Percentiles rank a stretch among this genome's conserved stretches.
Conservation (phyloP, 2,888 invertebrate species). For the Xestia rhomboidea region DNA sequence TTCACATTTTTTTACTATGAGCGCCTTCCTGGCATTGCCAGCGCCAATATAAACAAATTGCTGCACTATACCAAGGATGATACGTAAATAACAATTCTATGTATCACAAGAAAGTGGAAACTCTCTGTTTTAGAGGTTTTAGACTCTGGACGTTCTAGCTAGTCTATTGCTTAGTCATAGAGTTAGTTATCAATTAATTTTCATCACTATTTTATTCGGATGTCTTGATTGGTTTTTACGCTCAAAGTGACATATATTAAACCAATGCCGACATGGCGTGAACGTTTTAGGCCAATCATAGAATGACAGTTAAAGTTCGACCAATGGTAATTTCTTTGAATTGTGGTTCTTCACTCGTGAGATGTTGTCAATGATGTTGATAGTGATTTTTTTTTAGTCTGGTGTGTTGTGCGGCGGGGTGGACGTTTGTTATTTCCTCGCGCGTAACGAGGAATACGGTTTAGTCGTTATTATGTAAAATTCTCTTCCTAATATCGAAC, state of each 20-base stretch:
- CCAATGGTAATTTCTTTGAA: constrained; percentile 26
- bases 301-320: background rate
- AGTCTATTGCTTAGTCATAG: background rate
- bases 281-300: background rate
- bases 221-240: background rate
- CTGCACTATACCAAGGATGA: background rate
- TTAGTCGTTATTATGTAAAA: constrained; percentile 83
- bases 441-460: constrained; percentile 69
- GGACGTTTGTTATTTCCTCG: constrained; percentile 69
- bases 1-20: background rate
- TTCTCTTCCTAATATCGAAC: constrained; percentile 63
- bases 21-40: background rate
- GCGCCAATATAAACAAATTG: background rate
- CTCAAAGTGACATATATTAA: background rate
- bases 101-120: background rate
- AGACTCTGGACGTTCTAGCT: background rate
- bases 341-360: constrained; percentile 40
- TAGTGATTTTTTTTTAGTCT: constrained; percentile 64
- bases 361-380: constrained; percentile 25
- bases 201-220: background rate
- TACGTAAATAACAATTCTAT: background rate
- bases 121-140: background rate
- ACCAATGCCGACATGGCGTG: background rate
- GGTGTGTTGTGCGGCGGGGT: constrained; percentile 69
- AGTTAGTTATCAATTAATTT: background rate